Evolutionary conservation across 2,113 vertebrate species (phyloP).

Genomic region (Scartelaos histophorus): DNA sequence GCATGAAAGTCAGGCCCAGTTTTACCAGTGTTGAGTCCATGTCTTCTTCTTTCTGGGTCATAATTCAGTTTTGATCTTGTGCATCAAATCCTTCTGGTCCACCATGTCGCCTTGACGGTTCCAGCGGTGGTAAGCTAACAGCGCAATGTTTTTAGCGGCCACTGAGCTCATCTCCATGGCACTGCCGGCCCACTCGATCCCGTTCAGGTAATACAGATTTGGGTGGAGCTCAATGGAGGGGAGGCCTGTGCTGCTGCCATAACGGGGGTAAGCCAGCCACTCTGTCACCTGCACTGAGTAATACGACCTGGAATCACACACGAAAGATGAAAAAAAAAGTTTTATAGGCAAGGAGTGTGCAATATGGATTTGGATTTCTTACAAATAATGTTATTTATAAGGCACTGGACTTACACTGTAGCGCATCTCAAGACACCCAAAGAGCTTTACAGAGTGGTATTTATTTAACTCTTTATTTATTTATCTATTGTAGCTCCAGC

Average conservation of each 20-base stretch:
- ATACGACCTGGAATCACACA: conserved; percentile 78
- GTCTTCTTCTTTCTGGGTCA: conserved; percentile 67
- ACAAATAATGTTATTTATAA: no score
- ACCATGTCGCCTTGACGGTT: conserved; percentile 90
- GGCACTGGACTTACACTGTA: no score
- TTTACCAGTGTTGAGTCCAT: not conserved
- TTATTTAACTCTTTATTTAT: no score
- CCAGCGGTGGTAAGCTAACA: conserved; percentile 95
- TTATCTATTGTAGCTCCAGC: no score
- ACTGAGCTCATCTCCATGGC: conserved; percentile 95
- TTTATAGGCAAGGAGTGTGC: not conserved
- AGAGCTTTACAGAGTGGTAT: no score
- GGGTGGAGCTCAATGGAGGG: conserved; percentile 88
- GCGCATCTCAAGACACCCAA: no score
- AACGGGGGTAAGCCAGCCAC: conserved; percentile 87
- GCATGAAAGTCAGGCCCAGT: not conserved
- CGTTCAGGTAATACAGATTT: conserved; percentile 91
- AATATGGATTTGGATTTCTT: not conserved
- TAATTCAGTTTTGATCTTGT: conserved; percentile 96
- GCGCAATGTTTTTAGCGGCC: conserved; percentile 93
- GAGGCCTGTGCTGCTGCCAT: conserved; percentile 77
- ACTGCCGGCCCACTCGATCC: conserved; percentile 92
- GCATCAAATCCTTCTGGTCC: conserved; percentile 95
- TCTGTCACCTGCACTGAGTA: conserved; percentile 94
- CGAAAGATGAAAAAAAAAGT: not conserved